Conservation (phyloP, 2,113 vertebrate species). For the Osmerus eperlanus region DNA sequence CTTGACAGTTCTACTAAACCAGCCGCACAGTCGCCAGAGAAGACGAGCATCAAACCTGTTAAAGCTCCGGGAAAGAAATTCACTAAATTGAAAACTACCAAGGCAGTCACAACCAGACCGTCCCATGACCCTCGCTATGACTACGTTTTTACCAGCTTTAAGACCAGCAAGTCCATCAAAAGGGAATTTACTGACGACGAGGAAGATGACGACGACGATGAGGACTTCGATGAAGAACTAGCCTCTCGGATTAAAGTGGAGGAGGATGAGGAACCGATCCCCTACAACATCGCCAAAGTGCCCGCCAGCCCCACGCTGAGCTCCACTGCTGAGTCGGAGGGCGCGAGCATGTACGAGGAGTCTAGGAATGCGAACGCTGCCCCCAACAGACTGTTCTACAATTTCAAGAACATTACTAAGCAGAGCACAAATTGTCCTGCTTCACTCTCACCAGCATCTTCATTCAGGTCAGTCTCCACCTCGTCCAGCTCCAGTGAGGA, state of each 20-base stretch:
- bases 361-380: slow-evolving; percentile 64
- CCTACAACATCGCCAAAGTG: slow-evolving; percentile 79
- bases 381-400: slow-evolving; percentile 80
- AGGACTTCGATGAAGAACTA: slow-evolving; percentile 72
- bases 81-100: slow-evolving; percentile 72
- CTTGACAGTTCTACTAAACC: slow-evolving; percentile 79
- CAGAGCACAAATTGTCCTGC: slow-evolving; percentile 72
- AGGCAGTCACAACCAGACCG: slow-evolving; percentile 56
- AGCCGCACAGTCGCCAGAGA: slow-evolving; percentile 79
- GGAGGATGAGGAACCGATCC: slow-evolving; percentile 71
- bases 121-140: slow-evolving; percentile 74
- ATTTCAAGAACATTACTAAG: slow-evolving; percentile 92
- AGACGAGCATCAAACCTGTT: slow-evolving; percentile 67
- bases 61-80: slow-evolving; percentile 78
- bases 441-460: slow-evolving; percentile 76
- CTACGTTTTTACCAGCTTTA: slow-evolving; percentile 73
- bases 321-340: slow-evolving; percentile 80
- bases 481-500: slow-evolving; percentile 79
- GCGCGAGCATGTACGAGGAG: slow-evolving; percentile 81
- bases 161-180: slow-evolving; percentile 74
- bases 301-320: slow-evolving; percentile 82
- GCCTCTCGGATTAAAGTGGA: slow-evolving; percentile 66
- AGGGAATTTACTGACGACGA: slow-evolving; percentile 82
- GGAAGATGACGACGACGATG: slow-evolving; percentile 77
- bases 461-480: slow-evolving; percentile 79